Base-by-base conservation (phyloP, 2,113 vertebrate genomes). In the Neodontobutis hainanensis region DNA sequence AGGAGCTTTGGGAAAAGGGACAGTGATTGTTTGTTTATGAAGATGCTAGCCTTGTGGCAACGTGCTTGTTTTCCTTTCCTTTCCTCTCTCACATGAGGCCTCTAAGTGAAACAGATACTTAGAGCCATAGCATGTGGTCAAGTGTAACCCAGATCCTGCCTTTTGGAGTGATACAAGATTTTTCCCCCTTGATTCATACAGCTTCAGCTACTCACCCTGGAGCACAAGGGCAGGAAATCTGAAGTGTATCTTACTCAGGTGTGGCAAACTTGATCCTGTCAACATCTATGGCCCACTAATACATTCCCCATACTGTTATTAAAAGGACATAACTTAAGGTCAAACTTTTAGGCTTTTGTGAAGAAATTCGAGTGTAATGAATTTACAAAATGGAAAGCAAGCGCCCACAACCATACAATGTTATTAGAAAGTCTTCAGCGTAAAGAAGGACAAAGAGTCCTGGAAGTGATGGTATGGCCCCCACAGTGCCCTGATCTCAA, bases 21-120 rank as follows among this genome's bases (percentile, higher is more conserved):
- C 82, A 88, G 70, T 79, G 74, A 84, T 76, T 77, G 78, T 87
- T 85, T 91, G 85, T 90, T 86, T 83, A 70, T 79, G 74, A 81
- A 81, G 81, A 87, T 86, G 80, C 70, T 67, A 67, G 78, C 69
- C 82, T 86, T 82, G 73, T 55, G 69, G 84, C 72, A 77, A 80
- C 82, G 67, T 81, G 78, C 46, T 47, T 67, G 50, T 68, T 76
- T 70, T 58, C n/a, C n/a, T n/a, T n/a, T n/a, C n/a, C 66, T 59
- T 8, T 15, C 11, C 60, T 44, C 40, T 48, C 63, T 65, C 62
- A 78, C 68, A 64, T 40, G 7, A 73, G 69, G 71, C 74, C 12
- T 43, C 61, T 79, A 65, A 80, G 51, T 70, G 82, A 83, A 87
- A 85, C 74, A 61, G 68, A 83, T 76, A 80, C 74, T 36, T 9